Percentiles rank a stretch among this genome's conserved stretches.
Conservation (phyloP, 2,113 vertebrate genomes). For the Thinocorus orbignyianus region DNA sequence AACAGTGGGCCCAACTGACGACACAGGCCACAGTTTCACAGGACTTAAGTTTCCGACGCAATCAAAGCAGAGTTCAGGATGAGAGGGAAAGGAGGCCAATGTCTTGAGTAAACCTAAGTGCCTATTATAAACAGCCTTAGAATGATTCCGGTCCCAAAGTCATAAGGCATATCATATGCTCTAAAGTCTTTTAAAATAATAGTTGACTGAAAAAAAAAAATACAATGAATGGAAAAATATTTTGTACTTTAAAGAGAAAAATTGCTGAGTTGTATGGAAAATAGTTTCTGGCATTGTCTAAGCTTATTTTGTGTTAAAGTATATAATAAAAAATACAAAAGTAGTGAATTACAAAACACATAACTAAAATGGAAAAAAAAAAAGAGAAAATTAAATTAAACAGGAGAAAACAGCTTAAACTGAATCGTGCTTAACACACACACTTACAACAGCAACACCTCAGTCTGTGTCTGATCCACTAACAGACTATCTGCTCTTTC, state of each 20-base stretch:
- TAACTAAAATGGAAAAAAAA: not conserved
- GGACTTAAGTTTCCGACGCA: not conserved
- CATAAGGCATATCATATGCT: not conserved
- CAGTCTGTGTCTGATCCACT: not conserved
- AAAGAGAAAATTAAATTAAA: not conserved
- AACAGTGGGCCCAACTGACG: not conserved
- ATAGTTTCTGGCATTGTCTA: not conserved
- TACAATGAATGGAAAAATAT: not conserved
- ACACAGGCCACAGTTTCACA: not conserved
- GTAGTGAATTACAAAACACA: not conserved
- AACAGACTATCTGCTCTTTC: not conserved
- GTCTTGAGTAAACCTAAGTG: rapidly evolving
- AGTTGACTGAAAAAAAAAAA: not conserved
- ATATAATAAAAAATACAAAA: not conserved
- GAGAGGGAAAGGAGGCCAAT: not conserved
- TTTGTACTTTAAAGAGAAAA: not conserved
- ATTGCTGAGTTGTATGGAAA: not conserved
- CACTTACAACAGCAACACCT: not conserved
- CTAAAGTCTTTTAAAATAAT: not conserved
- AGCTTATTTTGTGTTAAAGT: not conserved
- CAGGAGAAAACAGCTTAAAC: not conserved
- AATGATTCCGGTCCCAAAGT: not conserved
- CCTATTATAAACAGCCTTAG: rapidly evolving
- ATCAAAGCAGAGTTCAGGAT: not conserved
- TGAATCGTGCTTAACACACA: not conserved